Conservation (phyloP, 1,140 invertebrate genomes). For the Acyrthosiphon pisum region DNA sequence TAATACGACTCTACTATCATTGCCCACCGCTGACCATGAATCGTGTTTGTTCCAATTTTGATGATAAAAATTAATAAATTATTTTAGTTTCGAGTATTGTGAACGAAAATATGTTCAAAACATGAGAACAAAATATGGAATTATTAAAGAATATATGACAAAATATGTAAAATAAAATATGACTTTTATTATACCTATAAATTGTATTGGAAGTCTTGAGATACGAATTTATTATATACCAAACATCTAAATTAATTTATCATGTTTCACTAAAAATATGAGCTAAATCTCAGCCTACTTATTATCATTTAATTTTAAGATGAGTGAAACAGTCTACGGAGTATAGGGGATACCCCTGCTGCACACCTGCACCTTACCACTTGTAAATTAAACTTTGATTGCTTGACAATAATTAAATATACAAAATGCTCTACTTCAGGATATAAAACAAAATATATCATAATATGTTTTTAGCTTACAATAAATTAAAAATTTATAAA, state of each 20-base stretch:
- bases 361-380: neutral
- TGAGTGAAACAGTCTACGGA: neutral
- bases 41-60: neutral
- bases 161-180: neutral
- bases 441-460: neutral
- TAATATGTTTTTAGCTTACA: neutral
- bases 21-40: neutral
- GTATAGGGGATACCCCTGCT: neutral
- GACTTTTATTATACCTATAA: neutral
- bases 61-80: neutral
- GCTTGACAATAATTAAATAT: neutral
- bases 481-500: neutral
- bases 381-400: neutral
- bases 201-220: neutral
- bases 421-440: neutral
- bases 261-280: neutral
- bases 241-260: neutral
- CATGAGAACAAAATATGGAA: neutral
- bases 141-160: neutral
- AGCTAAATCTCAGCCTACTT: neutral
- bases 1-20: neutral
- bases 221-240: neutral
- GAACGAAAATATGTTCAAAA: neutral
- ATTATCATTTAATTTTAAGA: neutral
- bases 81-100: neutral